These are phyloP conservation scores for Sebastes umbrosus DNA, from an alignment of 2,797 vertebrate species.

Conservation along the genomic window DNA sequence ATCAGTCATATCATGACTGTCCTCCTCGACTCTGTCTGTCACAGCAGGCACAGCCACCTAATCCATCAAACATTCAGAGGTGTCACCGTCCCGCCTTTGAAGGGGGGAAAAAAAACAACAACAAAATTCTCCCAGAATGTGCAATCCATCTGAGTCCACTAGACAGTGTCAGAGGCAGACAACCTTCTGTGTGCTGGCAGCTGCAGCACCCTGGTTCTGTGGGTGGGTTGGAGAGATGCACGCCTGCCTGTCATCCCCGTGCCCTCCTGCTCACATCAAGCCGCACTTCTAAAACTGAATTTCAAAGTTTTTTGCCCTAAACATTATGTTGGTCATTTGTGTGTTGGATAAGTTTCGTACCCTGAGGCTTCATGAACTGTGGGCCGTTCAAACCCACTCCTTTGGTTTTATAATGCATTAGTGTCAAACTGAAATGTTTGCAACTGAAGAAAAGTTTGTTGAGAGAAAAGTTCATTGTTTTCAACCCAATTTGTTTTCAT, in stretches of 20 bases:
- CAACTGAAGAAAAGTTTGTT: background rate
- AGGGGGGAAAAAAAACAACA: constrained; percentile 44
- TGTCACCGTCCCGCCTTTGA: constrained; percentile 61
- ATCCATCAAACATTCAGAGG: constrained; percentile 75
- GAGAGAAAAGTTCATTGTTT: background rate
- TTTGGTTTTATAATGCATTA: constrained; percentile 9
- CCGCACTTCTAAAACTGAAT: constrained; percentile 2
- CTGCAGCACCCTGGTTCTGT: constrained; percentile 46
- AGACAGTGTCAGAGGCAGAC: constrained; percentile 62
- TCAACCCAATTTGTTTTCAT: background rate
- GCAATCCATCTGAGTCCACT: constrained; percentile 70
- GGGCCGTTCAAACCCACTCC: constrained; percentile 11
- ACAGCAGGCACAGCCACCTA: constrained; percentile 59
- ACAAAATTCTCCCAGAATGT: constrained; percentile 59
- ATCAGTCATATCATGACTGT: constrained; percentile 74
- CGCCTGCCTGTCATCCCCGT: constrained; percentile 21
- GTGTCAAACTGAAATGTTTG: constrained; percentile 3
- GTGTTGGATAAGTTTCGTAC: constrained; percentile 7
- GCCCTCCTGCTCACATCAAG: constrained; percentile 26
- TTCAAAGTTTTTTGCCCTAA: background rate
- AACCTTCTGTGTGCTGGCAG: constrained; percentile 44
- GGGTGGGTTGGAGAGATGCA: constrained; percentile 46
- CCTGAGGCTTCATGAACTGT: constrained; percentile 2
- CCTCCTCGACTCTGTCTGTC: constrained; percentile 63
- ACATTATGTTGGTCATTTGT: constrained; percentile 13